phyloP scores from a whole-genome alignment of 2,888 invertebrate species.

The Epinotia brunnichana region DNA sequence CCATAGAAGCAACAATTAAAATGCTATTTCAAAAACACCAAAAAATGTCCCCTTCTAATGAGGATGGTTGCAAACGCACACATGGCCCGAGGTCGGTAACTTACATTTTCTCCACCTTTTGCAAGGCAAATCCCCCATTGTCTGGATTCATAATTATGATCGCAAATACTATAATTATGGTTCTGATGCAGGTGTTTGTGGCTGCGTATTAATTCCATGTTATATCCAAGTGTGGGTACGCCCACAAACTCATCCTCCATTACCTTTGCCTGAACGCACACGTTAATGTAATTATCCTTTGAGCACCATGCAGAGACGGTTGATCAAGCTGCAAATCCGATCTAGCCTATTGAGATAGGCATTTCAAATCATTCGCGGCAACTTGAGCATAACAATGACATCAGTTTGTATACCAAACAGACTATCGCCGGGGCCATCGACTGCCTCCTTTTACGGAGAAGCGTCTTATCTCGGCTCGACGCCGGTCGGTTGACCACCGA shows the following conservation, averaged over 20 bases:
- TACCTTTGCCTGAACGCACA: constrained; percentile 4
- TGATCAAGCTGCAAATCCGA: constrained; percentile 8
- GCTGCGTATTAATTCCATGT: not conserved
- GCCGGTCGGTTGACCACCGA: not conserved
- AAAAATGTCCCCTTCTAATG: no score
- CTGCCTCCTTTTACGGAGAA: constrained; percentile 25
- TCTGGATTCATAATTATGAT: no score
- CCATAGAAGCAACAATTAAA: no score
- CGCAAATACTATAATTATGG: no score
- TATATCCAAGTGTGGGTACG: not conserved
- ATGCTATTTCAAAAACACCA: no score
- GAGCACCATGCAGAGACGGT: constrained; percentile 4
- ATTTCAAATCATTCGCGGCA: not conserved
- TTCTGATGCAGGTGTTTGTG: not conserved
- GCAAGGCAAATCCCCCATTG: no score
- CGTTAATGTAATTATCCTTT: constrained; percentile 6
- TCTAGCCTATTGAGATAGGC: not conserved
- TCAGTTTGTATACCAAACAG: constrained; percentile 20
- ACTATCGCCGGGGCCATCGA: constrained; percentile 38
- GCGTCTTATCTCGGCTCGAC: constrained; percentile 15
- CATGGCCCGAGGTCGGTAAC: no score
- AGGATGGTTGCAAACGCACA: no score
- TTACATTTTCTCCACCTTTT: no score
- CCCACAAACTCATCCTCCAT: not conserved
- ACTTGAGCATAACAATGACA: constrained; percentile 30